Evolutionary conservation across 2,113 vertebrate genomes (phyloP).

Genomic region (Eubucco bourcierii): DNA sequence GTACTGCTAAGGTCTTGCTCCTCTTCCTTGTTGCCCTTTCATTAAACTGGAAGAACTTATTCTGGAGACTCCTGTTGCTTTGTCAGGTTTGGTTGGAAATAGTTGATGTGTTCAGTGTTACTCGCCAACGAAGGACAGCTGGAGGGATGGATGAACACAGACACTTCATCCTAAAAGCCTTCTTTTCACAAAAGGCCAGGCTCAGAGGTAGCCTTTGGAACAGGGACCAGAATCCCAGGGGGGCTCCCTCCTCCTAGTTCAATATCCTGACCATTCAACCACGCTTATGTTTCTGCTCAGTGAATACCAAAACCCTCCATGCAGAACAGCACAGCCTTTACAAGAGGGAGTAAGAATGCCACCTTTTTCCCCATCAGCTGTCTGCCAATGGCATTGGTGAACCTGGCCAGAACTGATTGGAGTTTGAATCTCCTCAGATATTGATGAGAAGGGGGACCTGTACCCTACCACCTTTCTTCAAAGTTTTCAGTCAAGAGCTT

Average conservation of each 20-base stretch:
- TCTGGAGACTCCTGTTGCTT: background rate
- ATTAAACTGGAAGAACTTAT: background rate
- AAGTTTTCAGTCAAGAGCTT: background rate
- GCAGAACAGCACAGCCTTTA: background rate
- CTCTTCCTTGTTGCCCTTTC: background rate
- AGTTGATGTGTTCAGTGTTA: background rate
- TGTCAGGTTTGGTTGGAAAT: background rate
- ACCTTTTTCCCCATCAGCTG: background rate
- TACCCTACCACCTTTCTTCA: background rate
- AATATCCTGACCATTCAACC: background rate
- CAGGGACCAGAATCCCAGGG: background rate
- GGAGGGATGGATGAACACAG: background rate
- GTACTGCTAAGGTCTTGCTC: background rate
- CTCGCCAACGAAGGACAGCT: background rate
- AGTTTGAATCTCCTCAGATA: background rate
- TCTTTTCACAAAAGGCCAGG: background rate
- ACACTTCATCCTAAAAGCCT: background rate
- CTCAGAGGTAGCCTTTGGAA: conserved; percentile 22
- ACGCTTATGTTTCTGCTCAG: background rate
- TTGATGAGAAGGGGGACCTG: background rate
- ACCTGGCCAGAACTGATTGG: background rate
- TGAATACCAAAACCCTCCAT: background rate
- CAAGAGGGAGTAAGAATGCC: background rate
- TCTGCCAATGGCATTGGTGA: background rate
- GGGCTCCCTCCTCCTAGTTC: background rate